Evolutionary conservation across 1,140 invertebrate species (phyloP).

Genomic region (Lysiphlebus fabarum): DNA sequence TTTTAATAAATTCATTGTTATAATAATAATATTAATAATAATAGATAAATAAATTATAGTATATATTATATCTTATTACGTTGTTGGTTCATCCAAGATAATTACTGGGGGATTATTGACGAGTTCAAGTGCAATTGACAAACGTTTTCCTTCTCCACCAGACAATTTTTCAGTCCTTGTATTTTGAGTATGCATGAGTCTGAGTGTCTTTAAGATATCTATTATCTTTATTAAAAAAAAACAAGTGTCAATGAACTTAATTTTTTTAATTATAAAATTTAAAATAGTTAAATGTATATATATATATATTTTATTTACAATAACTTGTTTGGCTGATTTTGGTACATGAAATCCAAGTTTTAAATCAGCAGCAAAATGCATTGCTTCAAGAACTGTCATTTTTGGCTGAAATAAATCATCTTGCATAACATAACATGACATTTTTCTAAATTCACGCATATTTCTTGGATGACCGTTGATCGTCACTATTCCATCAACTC

Average conservation of each 20-base stretch:
- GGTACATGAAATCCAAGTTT: constrained; percentile 76
- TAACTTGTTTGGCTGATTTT: constrained; percentile 72
- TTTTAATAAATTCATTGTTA: not conserved
- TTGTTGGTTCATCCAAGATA: constrained; percentile 97
- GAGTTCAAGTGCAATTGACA: constrained; percentile 91
- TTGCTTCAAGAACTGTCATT: constrained; percentile 88
- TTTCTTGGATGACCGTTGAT: constrained; percentile 86
- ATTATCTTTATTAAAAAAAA: constrained; percentile 66
- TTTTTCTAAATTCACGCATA: constrained; percentile 84
- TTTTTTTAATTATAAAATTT: not conserved
- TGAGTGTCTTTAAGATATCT: constrained; percentile 87
- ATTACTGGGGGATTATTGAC: constrained; percentile 95
- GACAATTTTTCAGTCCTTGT: constrained; percentile 89
- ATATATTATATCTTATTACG: constrained; percentile 73
- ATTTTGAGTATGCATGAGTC: constrained; percentile 78
- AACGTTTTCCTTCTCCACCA: constrained; percentile 92
- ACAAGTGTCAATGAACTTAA: not conserved
- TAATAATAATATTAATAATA: constrained; percentile 68
- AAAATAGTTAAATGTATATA: constrained; percentile 81
- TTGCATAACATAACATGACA: constrained; percentile 97
- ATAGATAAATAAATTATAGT: constrained; percentile 43
- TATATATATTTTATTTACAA: constrained; percentile 89
- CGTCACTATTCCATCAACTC: constrained; percentile 74
- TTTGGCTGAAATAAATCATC: constrained; percentile 93
- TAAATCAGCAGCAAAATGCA: constrained; percentile 87